phyloP scores from a whole-genome alignment of 2,797 vertebrate genomes.

The Acrossocheilus wenchowensis region DNA sequence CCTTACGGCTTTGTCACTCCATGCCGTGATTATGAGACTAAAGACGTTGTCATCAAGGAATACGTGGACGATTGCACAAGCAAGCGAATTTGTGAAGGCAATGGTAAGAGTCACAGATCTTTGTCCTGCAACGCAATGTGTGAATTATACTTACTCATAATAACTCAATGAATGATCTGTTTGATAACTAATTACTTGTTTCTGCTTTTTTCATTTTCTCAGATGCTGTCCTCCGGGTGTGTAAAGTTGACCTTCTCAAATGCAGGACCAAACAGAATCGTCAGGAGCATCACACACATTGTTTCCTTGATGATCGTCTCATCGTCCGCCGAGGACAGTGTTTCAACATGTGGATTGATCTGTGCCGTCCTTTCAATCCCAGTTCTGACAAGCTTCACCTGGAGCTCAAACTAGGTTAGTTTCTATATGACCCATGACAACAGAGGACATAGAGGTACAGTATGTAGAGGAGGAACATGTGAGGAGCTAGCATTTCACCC shows the following conservation, averaged over 20 bases:
- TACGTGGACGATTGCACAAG: neutral
- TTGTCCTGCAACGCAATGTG: neutral
- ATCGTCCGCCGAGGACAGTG: conserved; percentile 86
- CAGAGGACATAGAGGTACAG: too few relatives aligned
- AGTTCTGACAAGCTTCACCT: conserved; percentile 78
- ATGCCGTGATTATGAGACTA: neutral
- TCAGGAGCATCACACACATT: conserved; percentile 81
- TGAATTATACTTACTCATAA: neutral
- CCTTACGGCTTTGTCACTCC: neutral
- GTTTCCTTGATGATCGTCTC: conserved; percentile 77
- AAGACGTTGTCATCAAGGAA: neutral
- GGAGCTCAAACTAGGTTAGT: conserved; percentile 82
- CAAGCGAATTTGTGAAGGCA: neutral
- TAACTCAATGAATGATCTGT: neutral
- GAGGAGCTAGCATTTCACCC: too few relatives aligned
- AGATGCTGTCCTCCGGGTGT: conserved; percentile 80
- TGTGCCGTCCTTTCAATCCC: conserved; percentile 77
- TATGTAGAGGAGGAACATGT: too few relatives aligned
- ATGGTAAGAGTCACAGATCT: neutral
- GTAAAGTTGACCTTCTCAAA: conserved; percentile 78
- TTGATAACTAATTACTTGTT: neutral
- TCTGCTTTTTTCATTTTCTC: conserved; percentile 50
- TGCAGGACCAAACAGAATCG: conserved; percentile 75
- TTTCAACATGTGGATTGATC: conserved; percentile 79
- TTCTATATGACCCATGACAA: neutral